Evolutionary conservation across 2,888 invertebrate species (phyloP).

Genomic region (Athrips mouffetella): DNA sequence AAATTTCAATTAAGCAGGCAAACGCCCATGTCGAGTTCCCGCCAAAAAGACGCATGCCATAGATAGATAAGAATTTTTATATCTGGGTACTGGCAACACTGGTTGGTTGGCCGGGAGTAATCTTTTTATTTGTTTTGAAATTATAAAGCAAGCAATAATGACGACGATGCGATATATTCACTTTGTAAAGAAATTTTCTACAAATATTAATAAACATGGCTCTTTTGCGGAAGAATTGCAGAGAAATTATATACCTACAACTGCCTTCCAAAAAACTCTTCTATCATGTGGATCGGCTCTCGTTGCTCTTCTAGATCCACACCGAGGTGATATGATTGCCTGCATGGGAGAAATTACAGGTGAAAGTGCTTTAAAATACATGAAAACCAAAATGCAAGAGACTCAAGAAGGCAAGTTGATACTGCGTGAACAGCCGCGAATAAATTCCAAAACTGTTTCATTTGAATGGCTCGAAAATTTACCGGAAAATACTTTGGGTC

Average conservation of each 20-base stretch:
- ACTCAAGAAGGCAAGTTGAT: conserved; percentile 89
- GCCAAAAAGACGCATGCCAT: too few relatives aligned
- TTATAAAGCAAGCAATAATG: too few relatives aligned
- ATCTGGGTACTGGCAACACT: too few relatives aligned
- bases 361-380: conserved; percentile 82
- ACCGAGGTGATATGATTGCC: conserved; percentile 94
- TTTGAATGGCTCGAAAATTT: conserved; percentile 83
- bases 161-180: conserved; percentile 1
- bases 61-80: too few relatives aligned
- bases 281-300: conserved; percentile 93
- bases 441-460: conserved; percentile 90
- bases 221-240: conserved; percentile 80
- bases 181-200: not conserved
- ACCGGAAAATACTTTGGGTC: conserved; percentile 90
- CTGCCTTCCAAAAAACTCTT: conserved; percentile 85
- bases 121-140: too few relatives aligned
- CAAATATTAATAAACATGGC: not conserved
- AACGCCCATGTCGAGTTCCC: too few relatives aligned
- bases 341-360: conserved; percentile 96
- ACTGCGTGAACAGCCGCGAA: conserved; percentile 87
- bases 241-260: conserved; percentile 81
- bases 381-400: conserved; percentile 85
- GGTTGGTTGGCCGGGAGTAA: too few relatives aligned
- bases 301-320: conserved; percentile 88
- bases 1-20: too few relatives aligned